Evolutionary conservation across 2,888 invertebrate species (phyloP).

Genomic region (Standfussiana lucernea): DNA sequence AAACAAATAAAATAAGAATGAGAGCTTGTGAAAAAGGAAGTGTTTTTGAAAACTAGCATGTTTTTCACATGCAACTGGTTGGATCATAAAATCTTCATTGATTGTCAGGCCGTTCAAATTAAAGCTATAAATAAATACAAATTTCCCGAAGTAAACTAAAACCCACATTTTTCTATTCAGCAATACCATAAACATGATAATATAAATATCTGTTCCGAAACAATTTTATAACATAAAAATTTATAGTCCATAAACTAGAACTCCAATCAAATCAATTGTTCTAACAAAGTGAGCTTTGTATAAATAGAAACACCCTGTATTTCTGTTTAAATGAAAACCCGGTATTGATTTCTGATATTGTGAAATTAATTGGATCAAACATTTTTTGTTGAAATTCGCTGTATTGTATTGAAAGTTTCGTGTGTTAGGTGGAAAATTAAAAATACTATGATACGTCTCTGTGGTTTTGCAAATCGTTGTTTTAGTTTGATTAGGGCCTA

Average conservation of each 20-base stretch:
- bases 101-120: neutral
- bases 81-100: neutral
- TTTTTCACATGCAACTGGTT: neutral
- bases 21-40: too few species aligned
- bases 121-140: neutral
- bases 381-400: neutral
- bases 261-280: constrained; percentile 37
- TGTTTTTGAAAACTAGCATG: neutral
- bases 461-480: neutral
- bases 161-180: neutral
- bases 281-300: constrained; percentile 5
- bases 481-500: neutral
- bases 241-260: constrained; percentile 18
- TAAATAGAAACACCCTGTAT: neutral
- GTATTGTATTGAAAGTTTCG: neutral
- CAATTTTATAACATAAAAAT: too few species aligned
- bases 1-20: too few species aligned
- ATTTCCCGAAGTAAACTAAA: too few species aligned
- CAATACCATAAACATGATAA: neutral
- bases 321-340: neutral
- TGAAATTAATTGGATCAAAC: neutral
- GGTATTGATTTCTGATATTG: neutral
- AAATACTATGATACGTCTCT: neutral
- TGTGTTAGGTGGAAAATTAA: neutral
- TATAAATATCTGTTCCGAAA: constrained; percentile 20